These are phyloP conservation scores for Petromus typicus DNA, from an alignment of 2,113 vertebrate species.

Conservation along the genomic window DNA sequence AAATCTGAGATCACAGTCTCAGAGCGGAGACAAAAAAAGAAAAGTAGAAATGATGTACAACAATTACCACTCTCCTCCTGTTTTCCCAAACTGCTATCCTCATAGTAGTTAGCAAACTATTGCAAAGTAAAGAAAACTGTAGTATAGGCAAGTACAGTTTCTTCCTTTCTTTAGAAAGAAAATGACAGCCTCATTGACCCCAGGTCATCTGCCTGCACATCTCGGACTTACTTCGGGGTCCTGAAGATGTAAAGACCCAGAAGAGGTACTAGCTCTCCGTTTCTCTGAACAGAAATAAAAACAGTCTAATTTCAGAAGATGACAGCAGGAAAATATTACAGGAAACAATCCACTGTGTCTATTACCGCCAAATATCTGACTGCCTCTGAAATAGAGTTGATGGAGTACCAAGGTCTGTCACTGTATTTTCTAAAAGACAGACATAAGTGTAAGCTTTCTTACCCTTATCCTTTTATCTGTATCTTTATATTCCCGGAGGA, in stretches of 20 bases:
- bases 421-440: neutral
- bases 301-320: constrained; percentile 70
- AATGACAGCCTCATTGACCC: constrained; percentile 63
- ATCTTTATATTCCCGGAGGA: neutral
- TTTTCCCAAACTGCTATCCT: neutral
- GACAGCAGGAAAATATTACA: constrained; percentile 34
- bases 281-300: constrained; percentile 73
- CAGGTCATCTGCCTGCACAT: neutral
- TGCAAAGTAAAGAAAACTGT: neutral
- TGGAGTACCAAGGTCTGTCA: neutral
- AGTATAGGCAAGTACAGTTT: neutral
- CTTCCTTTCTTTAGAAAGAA: constrained; percentile 64
- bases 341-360: constrained; percentile 50
- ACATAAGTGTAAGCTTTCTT: neutral
- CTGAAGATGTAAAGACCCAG: neutral
- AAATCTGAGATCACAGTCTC: constrained; percentile 2
- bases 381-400: constrained; percentile 17
- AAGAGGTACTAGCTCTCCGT: neutral
- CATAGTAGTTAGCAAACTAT: constrained; percentile 15
- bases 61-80: neutral
- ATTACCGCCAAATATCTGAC: neutral
- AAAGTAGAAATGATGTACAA: neutral
- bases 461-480: constrained; percentile 9
- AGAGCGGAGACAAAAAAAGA: neutral
- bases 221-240: constrained; percentile 6